Percentiles rank a stretch among this genome's conserved stretches.
phyloP scores from a whole-genome alignment of 2,797 vertebrate genomes.

The Brachyrhaphis roseni region DNA sequence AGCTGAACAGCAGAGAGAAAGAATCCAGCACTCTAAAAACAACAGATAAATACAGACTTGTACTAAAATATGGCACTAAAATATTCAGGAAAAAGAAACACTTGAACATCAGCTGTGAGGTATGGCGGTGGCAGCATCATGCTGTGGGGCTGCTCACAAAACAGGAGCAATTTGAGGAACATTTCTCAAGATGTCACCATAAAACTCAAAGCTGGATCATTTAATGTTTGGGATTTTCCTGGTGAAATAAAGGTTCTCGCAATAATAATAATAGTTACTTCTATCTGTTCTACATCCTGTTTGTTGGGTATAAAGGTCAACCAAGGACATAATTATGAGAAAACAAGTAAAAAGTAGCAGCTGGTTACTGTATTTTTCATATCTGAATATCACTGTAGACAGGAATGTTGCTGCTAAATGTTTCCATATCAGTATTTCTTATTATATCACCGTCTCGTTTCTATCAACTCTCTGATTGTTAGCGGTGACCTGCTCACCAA shows the following conservation, averaged over 20 bases:
- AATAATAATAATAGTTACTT: too few species aligned
- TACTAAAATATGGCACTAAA: background rate
- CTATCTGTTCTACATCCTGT: background rate
- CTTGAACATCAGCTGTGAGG: background rate
- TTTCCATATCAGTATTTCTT: background rate
- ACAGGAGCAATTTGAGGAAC: background rate
- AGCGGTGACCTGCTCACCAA: slow-evolving; percentile 35
- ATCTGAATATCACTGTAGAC: too few species aligned
- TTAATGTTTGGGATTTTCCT: too few species aligned
- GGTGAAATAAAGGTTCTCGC: background rate
- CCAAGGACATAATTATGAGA: background rate
- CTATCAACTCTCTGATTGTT: slow-evolving; percentile 11
- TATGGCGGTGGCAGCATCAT: background rate
- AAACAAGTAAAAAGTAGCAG: background rate
- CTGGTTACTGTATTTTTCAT: background rate
- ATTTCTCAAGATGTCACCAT: background rate
- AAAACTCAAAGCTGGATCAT: background rate
- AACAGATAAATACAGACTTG: background rate
- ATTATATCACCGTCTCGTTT: background rate
- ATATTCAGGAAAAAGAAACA: background rate
- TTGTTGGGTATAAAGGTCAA: background rate
- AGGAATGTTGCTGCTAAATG: background rate
- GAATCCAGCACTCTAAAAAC: background rate
- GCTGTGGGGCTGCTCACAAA: too few species aligned
- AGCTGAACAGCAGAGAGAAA: background rate